A percentile compares a stretch with the other conserved stretches of the same genome.
phyloP scores from a whole-genome alignment of 1,140 invertebrate species.

The Scaptomyza montana region DNA sequence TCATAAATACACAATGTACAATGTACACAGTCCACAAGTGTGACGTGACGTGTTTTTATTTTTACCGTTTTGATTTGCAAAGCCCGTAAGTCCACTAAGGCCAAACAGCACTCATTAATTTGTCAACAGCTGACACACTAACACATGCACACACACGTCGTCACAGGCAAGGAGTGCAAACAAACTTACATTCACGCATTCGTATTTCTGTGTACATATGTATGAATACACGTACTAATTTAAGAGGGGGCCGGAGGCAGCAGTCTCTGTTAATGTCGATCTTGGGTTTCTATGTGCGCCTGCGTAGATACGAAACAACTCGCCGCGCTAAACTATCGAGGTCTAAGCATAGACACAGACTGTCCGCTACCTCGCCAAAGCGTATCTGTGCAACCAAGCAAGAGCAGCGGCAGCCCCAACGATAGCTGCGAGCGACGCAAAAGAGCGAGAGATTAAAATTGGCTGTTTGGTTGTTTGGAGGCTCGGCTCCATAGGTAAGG shows the following conservation, averaged over 20 bases:
- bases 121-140: constrained; percentile 42
- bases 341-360: constrained; percentile 62
- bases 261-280: constrained; percentile 37
- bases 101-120: constrained; percentile 38
- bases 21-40: constrained; percentile 8
- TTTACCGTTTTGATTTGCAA: constrained; percentile 53
- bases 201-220: not conserved
- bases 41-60: constrained; percentile 28
- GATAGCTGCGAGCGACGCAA: constrained; percentile 22
- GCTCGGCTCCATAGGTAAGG: constrained; percentile 29
- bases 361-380: constrained; percentile 40
- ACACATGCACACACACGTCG: constrained; percentile 21
- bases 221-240: constrained; percentile 9
- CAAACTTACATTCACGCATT: constrained; percentile 5
- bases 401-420: constrained; percentile 30
- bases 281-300: constrained; percentile 33
- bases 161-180: constrained; percentile 5
- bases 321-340: constrained; percentile 59
- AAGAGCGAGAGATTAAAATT: constrained; percentile 32
- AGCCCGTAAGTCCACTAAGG: constrained; percentile 34
- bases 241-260: not conserved
- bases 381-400: constrained; percentile 45
- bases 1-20: too few relatives aligned
- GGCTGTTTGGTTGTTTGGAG: constrained; percentile 32
- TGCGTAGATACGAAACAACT: constrained; percentile 13